Percentiles rank a stretch among this genome's conserved stretches.
Conservation (phyloP, 2,113 vertebrate species). For the Hippocampus barbouri region DNA sequence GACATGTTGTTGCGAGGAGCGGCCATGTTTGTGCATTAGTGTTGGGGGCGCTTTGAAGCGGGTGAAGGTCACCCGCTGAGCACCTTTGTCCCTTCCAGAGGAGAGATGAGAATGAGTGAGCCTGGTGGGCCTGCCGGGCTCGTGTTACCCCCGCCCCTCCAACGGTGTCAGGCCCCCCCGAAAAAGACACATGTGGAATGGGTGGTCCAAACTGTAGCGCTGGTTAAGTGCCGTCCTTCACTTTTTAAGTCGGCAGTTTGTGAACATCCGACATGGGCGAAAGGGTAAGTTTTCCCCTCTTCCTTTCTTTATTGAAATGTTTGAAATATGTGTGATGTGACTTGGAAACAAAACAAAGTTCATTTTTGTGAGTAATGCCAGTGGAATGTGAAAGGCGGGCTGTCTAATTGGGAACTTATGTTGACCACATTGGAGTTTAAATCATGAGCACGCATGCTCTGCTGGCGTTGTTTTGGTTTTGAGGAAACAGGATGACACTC, state of each 20-base stretch:
- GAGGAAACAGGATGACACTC: neutral
- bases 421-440: neutral
- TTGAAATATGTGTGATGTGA: neutral
- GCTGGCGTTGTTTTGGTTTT: neutral
- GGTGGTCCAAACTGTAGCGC: constrained; percentile 28
- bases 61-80: constrained; percentile 34
- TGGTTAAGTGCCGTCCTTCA: constrained; percentile 18
- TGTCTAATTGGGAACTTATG: neutral
- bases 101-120: no score
- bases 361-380: neutral
- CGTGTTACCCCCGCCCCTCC: constrained; percentile 48
- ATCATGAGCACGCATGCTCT: neutral
- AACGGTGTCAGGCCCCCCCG: constrained; percentile 52
- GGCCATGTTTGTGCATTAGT: constrained; percentile 8
- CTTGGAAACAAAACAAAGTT: neutral
- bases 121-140: constrained; percentile 13
- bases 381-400: neutral
- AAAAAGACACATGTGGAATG: constrained; percentile 60
- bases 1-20: constrained; percentile 20
- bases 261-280: constrained; percentile 62
- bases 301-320: neutral
- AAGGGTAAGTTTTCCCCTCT: constrained; percentile 64
- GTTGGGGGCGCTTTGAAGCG: constrained; percentile 25
- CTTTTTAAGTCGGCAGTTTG: constrained; percentile 32
- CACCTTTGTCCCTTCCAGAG: neutral